Evolutionary conservation across 37 sponge, comb jelly and placozoan genomes (phyloP), one percentile per base, ranked within the genome.

Genomic region (Ephydatia muelleri): DNA sequence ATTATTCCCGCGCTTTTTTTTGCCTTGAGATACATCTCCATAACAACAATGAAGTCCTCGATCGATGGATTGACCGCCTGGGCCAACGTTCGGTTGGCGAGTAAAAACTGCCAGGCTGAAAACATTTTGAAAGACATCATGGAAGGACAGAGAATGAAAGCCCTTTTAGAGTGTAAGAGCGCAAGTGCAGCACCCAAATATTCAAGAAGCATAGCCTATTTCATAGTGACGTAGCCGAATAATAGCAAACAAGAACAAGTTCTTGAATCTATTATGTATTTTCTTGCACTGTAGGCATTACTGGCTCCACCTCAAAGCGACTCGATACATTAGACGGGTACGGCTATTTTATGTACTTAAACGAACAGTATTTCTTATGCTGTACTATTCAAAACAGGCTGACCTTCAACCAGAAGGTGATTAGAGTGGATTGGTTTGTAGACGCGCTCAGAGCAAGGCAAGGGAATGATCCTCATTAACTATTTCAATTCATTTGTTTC

Each of bases 361-460:
- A 9, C 43, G 6, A 43, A 43, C 6, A n/a, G n/a, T n/a, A n/a
- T n/a, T n/a, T n/a, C n/a, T n/a, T n/a, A n/a, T 36, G 25, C n/a
- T 34, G 9, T 72, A 40, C 22, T 28, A 66, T 74, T 70, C 21
- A 16, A 25, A 34, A 22, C 70, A 90, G 90, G 66, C 66, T 92
- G 38, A 92, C 85, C 11, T n/a, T 65, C 2, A 68, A 38, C 19
- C 93, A 92, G 78, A 92, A 92, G 34, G 86, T 92, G 33, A 88
- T 49, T 26, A 72, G 93, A 57, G 82, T 88, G 29, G 89, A 92
- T 30, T 92, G 93, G 93, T 88, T 92, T 82, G n/a, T 88, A 9
- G 86, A 84, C 82, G 81, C 82, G 48, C 89, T 92, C n/a, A 88
- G 81, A 36, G 49, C 36, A 27, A 75, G 74, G 93, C 81, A 35